Evolutionary conservation across 2,113 vertebrate genomes (phyloP), one percentile per base, ranked within the genome.

Genomic region (Leuciscus idus): DNA sequence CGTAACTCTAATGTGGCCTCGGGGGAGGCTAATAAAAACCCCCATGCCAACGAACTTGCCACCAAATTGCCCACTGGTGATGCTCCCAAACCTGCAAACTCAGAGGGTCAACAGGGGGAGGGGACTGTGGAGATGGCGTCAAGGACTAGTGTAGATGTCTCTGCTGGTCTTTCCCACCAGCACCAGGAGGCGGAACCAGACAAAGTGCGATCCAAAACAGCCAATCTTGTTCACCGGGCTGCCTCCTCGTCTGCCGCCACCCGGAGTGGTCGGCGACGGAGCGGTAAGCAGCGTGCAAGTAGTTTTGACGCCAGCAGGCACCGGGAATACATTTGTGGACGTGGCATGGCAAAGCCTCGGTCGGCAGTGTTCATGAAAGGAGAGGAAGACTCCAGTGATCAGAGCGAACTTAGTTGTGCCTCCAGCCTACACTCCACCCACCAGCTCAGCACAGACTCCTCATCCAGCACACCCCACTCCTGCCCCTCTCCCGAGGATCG

Each of bases 1-100:
- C 95, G 93, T 81, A 93, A 91, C 62, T 93, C 96, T 12, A 90
- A 92, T 88, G 96, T 96, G 62, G 96, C 96, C 4, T 97, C 97
- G 23, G 96, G 98, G 89, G 98, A 98, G 93, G 97, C 97, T 89
- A 99, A 99, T 89, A 98, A 97, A 93, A 99, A 99, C 92, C 98
- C 98, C 1, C 98, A 99, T 2, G 98, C 98, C 73, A 98, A 99
- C 48, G 97, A 99, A 92, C 89, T 98, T 89, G 95, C 93, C 43
- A 94, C 93, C 87, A 96, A 90, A 88, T 88, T 84, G 92, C 93
- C 94, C 33, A 84, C 90, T 0, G 90, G 85, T 8, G 33, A 88
- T 48, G 33, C 68, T 46, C 43, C 64, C 0, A 23, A 50, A 2
- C 50, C 91, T 21, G 28, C 91, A 3, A 85, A 85, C 2, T 21